Base-by-base conservation (phyloP, 92 coral and sea anemone genomes). In the Desmophyllum pertusum region DNA sequence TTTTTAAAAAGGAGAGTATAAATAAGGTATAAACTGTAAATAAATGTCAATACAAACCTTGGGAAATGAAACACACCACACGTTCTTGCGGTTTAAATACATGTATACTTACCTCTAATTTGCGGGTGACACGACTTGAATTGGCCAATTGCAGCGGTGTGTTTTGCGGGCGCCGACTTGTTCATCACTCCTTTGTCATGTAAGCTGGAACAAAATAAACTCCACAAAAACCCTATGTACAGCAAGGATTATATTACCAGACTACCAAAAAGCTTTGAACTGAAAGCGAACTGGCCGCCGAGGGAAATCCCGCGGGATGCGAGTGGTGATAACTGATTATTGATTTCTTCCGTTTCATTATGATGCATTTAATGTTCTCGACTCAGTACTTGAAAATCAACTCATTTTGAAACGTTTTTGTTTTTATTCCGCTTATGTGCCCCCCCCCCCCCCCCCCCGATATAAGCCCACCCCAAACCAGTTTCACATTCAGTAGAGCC, bases 121-220 rank as follows among this genome's bases (percentile, higher is more conserved):
- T n/a, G n/a, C n/a, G n/a, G n/a, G n/a, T n/a, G n/a, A n/a, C n/a
- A n/a, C n/a, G n/a, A n/a, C n/a, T n/a, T n/a, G n/a, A n/a, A 11
- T 23, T n/a, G 31, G 21, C 9, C 65, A 59, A 17, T 59, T 29
- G 9, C 65, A 25, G 33, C 65, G 33, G 15, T 59, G 65, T 25
- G 65, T 25, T 11, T 59, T 59, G 65, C 65, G 65, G 65, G 65
- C 65, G 65, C 65, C 31, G 64, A 59, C 33, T 59, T 23, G 65
- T 59, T 33, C 53, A 27, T 3, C n/a, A 9, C 11, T 59, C 65
- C 2, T 3, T 23, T 11, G 35, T 59, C 65, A 5, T 59, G 65
- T 59, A 59, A 27, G 65, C 33, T 8, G 65, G 9, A 25, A 33
- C n/a, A n/a, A n/a, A n/a, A n/a, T n/a, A n/a, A n/a, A n/a, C n/a